Conservation (phyloP, 2,797 vertebrate genomes). For the Mormyrops boulengeri region DNA sequence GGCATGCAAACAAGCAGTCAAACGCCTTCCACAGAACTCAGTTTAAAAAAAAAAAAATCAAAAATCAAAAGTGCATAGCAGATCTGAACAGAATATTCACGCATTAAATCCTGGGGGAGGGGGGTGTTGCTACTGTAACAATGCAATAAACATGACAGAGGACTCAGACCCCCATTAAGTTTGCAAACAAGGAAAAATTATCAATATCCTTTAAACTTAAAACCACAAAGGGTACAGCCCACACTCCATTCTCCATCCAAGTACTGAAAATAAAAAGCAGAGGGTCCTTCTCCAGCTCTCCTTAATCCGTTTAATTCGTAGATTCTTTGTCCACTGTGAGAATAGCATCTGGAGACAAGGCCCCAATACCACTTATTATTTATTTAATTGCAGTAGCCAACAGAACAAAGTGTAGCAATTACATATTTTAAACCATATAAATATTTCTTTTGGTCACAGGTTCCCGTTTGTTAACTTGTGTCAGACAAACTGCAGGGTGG, state of each 20-base stretch:
- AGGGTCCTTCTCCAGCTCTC: background rate
- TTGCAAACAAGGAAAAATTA: background rate
- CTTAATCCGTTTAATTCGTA: background rate
- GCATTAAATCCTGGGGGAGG: background rate
- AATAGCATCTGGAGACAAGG: background rate
- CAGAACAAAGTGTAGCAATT: conserved; percentile 6
- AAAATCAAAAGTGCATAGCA: background rate
- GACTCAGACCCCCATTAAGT: background rate
- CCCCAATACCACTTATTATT: background rate
- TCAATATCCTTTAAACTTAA: background rate
- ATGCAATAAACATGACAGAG: background rate
- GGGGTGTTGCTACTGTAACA: background rate
- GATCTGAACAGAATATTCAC: background rate
- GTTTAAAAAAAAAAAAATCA: background rate
- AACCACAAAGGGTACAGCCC: background rate
- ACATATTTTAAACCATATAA: conserved; percentile 44
- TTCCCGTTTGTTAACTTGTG: background rate
- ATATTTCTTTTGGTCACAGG: conserved; percentile 32
- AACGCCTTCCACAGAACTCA: background rate
- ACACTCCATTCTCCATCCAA: background rate
- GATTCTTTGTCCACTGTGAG: background rate
- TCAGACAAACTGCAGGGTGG: conserved; percentile 34
- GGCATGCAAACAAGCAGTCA: background rate
- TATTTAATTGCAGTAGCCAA: background rate
- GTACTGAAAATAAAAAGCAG: background rate